Base-by-base conservation (phyloP, 1,140 invertebrate species). In the Mycetomoellerius zeteki region DNA sequence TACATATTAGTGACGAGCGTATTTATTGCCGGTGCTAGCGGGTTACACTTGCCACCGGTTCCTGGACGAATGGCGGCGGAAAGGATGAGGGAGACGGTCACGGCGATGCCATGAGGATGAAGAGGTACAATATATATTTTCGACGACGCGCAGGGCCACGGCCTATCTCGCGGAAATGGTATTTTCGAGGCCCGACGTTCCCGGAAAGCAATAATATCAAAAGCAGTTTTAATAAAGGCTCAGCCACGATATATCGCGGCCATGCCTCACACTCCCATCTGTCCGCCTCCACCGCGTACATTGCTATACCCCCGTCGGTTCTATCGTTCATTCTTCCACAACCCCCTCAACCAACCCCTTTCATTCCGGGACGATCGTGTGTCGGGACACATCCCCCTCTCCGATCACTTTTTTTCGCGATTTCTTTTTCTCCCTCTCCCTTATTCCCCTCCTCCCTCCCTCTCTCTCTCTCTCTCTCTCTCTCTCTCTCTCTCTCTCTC, bases 181-280 rank as follows among this genome's bases (percentile, higher is more conserved):
- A 91, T 92, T 92, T 92, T 92, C 91, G 91, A 89, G 91, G 84
- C 90, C 85, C 91, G 86, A 91, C 91, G 88, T 91, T 90, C 86
- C 85, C 91, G 91, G 89, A 92, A 92, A 91, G 91, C 88, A 92
- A 92, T 92, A 92, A 92, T 90, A 92, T 91, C 87, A 90, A 88
- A 90, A 91, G 88, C 91, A 92, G 89, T 92, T 92, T 92, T 92
- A 92, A 92, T 92, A 92, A 92, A 90, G 87, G 92, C 87, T 92
- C 85, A 86, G 81, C 86, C 89, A 88, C 91, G 88, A 92, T 92
- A 92, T 92, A 92, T 92, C 91, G 88, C 78, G 60, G 85, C 80
- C 85, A 90, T 78, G 62, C 85, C 90, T 91, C 87, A 86, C 87
- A 86, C 89, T 86, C 75, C 73, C 75, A 82, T 85, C 88, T 86